These are phyloP conservation scores for Silurus lanzhouensis DNA, from an alignment of 2,797 vertebrate genomes.

Conservation along the genomic window DNA sequence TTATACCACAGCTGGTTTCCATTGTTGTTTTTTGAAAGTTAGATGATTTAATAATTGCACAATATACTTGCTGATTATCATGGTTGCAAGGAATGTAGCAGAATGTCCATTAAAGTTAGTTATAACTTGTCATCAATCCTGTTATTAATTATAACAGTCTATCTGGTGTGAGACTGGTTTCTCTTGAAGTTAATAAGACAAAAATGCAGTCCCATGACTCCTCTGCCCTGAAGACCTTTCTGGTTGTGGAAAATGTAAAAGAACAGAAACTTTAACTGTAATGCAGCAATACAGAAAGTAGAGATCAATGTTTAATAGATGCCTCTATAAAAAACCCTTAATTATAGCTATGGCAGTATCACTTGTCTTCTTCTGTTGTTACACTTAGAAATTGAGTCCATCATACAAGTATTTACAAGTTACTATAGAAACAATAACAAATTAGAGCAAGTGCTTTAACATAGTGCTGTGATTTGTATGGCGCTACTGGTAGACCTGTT, in stretches of 20 bases:
- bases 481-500: background rate
- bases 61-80: background rate
- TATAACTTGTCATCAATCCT: background rate
- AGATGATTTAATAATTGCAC: background rate
- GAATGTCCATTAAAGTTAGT: background rate
- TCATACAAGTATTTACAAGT: background rate
- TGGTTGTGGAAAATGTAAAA: background rate
- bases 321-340: background rate
- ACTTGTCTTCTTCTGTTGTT: background rate
- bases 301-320: background rate
- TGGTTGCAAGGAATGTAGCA: background rate
- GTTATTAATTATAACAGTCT: background rate
- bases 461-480: background rate
- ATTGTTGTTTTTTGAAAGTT: background rate
- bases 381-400: background rate
- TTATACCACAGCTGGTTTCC: background rate
- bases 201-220: background rate
- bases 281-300: background rate
- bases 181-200: slow-evolving; percentile 2
- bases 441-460: background rate
- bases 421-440: background rate
- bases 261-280: background rate
- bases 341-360: background rate
- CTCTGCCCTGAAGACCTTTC: background rate
- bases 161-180: background rate